Evolutionary conservation across 35 echinoderm and acorn worm species (phyloP), one percentile per base, ranked within the genome.

Genomic region (Patiria miniata): DNA sequence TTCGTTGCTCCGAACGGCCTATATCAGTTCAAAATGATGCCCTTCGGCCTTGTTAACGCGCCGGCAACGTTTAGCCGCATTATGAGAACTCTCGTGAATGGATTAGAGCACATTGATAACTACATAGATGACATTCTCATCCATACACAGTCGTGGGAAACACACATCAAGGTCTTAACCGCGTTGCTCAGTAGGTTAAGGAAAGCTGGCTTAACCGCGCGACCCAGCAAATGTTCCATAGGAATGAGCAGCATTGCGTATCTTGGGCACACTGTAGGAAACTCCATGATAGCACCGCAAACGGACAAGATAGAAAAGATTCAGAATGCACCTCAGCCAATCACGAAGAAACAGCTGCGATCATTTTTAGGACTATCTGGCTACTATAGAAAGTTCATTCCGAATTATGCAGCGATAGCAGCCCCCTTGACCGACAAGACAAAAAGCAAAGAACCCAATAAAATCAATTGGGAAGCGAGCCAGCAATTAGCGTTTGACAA

Each of bases 21-120:
- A 5, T 91, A 89, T 61, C 89, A 91, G 15, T 91, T 87, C 33
- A 78, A 18, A 36, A 76, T 79, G 9, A 86, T 91, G 89, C 89
- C 89, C 26, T 91, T 91, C n/a, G n/a, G n/a, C n/a, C n/a, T n/a
- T n/a, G n/a, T n/a, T n/a, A n/a, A n/a, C n/a, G n/a, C n/a, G n/a
- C 3, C 69, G 10, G 89, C 89, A 37, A 86, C 89, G 12, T 91
- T 91, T 52, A 87, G 69, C 47, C 30, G 89, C 39, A 61, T 91
- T 19, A 91, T 91, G 89, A 80, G 89, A 65, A 86, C 30, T 26
- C 12, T 91, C 40, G 44, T 91, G 15, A 42, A 61, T 14, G 89
- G 83, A 19, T 29, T 91, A 28, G 32, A 51, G n/a, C 15, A 87
- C 33, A 76, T 86, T 2, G 61, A 86, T 26, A 86, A 85, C 42